These are phyloP conservation scores for Neoascia interrupta DNA, from an alignment of 2,888 invertebrate genomes.

Conservation along the genomic window DNA sequence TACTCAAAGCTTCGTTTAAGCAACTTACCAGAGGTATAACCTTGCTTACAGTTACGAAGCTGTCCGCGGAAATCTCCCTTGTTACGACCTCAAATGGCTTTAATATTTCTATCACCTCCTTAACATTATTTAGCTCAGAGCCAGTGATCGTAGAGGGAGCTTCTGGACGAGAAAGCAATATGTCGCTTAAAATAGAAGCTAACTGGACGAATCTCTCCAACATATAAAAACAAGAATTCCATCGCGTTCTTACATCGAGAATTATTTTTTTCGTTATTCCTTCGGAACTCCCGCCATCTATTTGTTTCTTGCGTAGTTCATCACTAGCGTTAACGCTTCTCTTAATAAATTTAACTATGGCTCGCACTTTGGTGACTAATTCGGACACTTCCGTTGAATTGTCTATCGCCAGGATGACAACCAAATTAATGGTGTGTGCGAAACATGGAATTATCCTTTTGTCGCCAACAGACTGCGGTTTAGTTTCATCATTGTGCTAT, in stretches of 20 bases:
- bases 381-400: too few species aligned
- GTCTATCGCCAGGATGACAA: too few species aligned
- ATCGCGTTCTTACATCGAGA: conserved; percentile 40
- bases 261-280: conserved; percentile 35
- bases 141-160: conserved; percentile 23
- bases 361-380: conserved; percentile 46
- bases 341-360: conserved; percentile 43
- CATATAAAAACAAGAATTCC: conserved; percentile 56
- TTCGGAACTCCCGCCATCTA: conserved; percentile 27
- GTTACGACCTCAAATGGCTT: conserved; percentile 36
- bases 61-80: conserved; percentile 35
- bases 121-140: conserved; percentile 17
- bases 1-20: conserved; percentile 27
- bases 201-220: conserved; percentile 39
- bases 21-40: conserved; percentile 44
- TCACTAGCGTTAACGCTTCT: too few species aligned
- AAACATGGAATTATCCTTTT: conserved; percentile 46
- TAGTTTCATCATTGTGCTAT: too few species aligned
- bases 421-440: too few species aligned
- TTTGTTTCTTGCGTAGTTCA: too few species aligned
- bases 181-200: conserved; percentile 20
- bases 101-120: conserved; percentile 18
- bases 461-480: conserved; percentile 32
- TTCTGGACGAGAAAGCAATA: conserved; percentile 20
- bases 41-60: conserved; percentile 44